Conservation (phyloP, 2,888 invertebrate genomes). For the Drepanosiphum platanoidis region DNA sequence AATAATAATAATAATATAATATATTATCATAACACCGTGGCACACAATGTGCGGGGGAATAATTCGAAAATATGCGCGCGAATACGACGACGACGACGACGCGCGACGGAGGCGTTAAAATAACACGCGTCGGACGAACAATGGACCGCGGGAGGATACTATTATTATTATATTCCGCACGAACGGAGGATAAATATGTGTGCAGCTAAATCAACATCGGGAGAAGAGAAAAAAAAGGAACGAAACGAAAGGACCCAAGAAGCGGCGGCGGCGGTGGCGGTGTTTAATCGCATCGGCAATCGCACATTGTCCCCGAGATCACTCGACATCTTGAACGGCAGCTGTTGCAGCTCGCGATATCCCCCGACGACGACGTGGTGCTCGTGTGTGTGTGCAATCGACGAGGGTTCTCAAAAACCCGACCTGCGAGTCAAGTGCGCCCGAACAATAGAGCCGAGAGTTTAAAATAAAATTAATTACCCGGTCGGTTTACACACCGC, state of each 20-base stretch:
- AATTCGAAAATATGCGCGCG: not conserved
- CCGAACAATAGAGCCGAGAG: conserved; percentile 54
- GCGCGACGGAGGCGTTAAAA: conserved; percentile 32
- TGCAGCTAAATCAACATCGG: conserved; percentile 46
- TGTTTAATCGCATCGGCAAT: conserved; percentile 53
- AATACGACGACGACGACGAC: not conserved
- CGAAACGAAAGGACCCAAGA: conserved; percentile 2
- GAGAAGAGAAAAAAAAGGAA: not conserved
- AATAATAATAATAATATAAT: not conserved
- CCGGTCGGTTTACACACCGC: conserved; percentile 40
- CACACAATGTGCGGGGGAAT: no score
- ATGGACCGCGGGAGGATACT: conserved; percentile 1
- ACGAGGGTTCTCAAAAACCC: conserved; percentile 58
- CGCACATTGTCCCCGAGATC: conserved; percentile 52
- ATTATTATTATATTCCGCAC: conserved; percentile 32
- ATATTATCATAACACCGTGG: not conserved
- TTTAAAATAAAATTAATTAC: conserved; percentile 62
- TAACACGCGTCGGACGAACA: conserved; percentile 1
- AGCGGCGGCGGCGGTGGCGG: not conserved
- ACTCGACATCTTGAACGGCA: conserved; percentile 54
- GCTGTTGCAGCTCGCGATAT: conserved; percentile 43
- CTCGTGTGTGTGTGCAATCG: not conserved
- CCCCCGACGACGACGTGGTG: not conserved
- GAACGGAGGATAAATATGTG: conserved; percentile 34
- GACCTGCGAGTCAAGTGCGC: conserved; percentile 58